Base-by-base conservation (phyloP, 2,113 vertebrate genomes). In the Steatornis caripensis region DNA sequence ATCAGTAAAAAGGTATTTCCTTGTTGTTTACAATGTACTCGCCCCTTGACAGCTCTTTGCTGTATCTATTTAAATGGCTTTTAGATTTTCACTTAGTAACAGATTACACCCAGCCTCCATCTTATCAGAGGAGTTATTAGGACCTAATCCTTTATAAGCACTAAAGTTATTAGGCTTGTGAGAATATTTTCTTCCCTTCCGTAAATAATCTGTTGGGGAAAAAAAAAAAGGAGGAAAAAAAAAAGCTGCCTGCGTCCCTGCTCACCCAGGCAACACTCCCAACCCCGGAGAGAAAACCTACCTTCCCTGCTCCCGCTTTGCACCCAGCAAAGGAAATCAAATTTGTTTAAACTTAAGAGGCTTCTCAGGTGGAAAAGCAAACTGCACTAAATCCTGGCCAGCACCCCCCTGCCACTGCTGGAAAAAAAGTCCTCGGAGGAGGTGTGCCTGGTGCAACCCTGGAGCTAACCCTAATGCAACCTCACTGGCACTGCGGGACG, bases 41-140 rank as follows among this genome's bases (percentile, higher is more conserved):
- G n/a, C 77, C 54, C 64, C 80, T 51, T 5, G 0, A 27, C 3
- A 60, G 45, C 88, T 65, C 53, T 91, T 79, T 41, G 54, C 58
- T 5, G 4, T 45, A 76, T 91, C 85, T 91, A 72, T 85, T 97
- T 64, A 89, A 94, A 93, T 54, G 48, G 88, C 60, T 93, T 92
- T 94, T 87, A 89, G 65, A 48, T 85, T 93, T 87, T 87, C 94
- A 87, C 93, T 93, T 91, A 77, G 74, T 85, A 84, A 89, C 77
- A 91, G 91, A 94, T 95, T 92, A 96, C 94, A 93, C 49, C 9
- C 0, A 92, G 77, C 61, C 86, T 93, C 95, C 96, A 95, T 94
- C 84, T 97, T 95, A 97, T 92, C 94, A 2, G 39, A 85, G 87
- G 15, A 95, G 74, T 91, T 93, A 96, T 95, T 92, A 95, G 77